These are phyloP conservation scores for Nephrotoma appendiculata DNA, from an alignment of 2,888 invertebrate species.

Conservation along the genomic window DNA sequence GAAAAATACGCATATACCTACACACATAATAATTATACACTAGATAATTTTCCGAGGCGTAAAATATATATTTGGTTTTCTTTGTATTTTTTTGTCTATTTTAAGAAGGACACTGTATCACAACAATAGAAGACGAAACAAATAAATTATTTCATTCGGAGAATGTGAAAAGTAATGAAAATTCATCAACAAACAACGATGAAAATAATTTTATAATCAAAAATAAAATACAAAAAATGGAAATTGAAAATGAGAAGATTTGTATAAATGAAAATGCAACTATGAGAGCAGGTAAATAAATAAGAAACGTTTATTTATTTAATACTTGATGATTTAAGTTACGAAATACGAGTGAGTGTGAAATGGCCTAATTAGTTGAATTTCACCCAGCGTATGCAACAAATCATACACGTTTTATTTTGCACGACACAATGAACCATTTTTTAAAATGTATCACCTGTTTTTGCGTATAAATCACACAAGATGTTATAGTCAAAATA, in stretches of 20 bases:
- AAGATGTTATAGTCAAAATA: neutral
- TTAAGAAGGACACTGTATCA: neutral
- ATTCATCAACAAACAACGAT: slow-evolving; percentile 1
- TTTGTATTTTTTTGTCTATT: neutral
- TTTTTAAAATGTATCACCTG: neutral
- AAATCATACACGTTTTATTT: neutral
- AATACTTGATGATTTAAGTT: neutral
- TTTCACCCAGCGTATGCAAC: neutral
- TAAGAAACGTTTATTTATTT: neutral
- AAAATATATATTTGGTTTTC: neutral
- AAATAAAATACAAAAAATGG: slow-evolving; percentile 4
- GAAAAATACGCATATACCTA: neutral
- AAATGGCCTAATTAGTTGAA: neutral
- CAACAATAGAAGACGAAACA: neutral
- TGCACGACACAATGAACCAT: neutral
- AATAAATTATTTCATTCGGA: neutral
- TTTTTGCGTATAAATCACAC: neutral
- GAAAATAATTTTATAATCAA: slow-evolving; percentile 3
- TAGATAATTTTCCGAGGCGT: neutral
- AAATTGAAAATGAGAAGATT: neutral
- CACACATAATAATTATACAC: neutral
- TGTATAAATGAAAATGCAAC: neutral
- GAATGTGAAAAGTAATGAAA: neutral
- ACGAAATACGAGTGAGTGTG: neutral
- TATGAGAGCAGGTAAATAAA: neutral